These are phyloP conservation scores for Tapirus indicus DNA, from an alignment of 2,797 vertebrate species.

Conservation along the genomic window DNA sequence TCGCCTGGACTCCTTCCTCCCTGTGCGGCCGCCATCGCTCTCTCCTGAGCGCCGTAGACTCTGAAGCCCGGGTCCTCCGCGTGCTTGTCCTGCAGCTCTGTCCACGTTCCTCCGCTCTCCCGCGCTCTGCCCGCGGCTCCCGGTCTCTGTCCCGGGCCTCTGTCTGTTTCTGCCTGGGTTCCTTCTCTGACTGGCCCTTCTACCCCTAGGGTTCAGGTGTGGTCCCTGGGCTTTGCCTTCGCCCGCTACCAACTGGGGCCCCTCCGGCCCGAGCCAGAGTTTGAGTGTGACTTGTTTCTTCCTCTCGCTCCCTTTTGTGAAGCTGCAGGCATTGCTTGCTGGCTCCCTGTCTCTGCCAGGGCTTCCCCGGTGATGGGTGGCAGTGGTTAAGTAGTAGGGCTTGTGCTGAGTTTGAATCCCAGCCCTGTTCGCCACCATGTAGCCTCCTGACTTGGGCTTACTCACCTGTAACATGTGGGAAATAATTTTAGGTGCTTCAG, in stretches of 20 bases:
- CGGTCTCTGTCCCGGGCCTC: fast-evolving
- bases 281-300: background rate
- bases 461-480: slow-evolving; percentile 15
- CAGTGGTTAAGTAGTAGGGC: background rate
- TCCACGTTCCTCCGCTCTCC: background rate
- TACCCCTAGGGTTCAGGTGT: background rate
- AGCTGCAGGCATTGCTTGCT: background rate
- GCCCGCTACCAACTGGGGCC: background rate
- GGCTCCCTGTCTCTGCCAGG: background rate
- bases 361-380: background rate
- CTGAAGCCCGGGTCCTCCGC: background rate
- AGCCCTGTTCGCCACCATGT: background rate
- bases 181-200: too few relatives aligned
- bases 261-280: background rate
- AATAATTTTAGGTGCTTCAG: background rate
- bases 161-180: background rate
- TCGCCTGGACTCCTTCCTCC: background rate
- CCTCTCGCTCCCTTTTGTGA: background rate
- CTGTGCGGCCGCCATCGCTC: background rate
- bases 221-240: background rate
- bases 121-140: too few relatives aligned
- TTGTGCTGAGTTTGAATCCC: background rate
- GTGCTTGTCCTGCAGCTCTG: too few relatives aligned
- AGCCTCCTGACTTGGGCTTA: background rate
- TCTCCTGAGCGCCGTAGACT: too few relatives aligned